A percentile compares a stretch with the other conserved stretches of the same genome.
Evolutionary conservation across 2,797 vertebrate species (phyloP).

Genomic region (Notamacropus eugenii): DNA sequence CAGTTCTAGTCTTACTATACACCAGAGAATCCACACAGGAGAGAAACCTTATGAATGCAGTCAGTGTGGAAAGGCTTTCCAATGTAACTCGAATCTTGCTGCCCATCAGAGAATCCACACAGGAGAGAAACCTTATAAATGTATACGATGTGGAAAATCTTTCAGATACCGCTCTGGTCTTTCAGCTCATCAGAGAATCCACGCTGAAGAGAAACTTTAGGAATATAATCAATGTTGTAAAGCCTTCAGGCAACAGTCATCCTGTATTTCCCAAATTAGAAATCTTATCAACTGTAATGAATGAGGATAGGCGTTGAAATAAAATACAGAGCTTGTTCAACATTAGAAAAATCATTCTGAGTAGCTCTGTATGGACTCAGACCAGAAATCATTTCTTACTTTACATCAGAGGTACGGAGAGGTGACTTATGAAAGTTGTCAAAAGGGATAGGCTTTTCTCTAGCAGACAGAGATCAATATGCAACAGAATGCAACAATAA

Average conservation of each 20-base stretch:
- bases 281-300: not conserved
- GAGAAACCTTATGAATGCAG: not conserved
- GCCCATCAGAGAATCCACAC: not conserved
- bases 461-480: not conserved
- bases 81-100: not conserved
- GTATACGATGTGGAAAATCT: not conserved
- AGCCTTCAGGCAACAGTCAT: not conserved
- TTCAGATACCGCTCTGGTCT: not conserved
- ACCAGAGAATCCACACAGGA: not conserved
- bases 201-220: not conserved
- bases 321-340: not conserved
- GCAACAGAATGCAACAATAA: not conserved
- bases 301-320: not conserved
- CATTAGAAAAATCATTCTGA: not conserved
- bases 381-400: not conserved
- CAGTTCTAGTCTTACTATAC: not conserved
- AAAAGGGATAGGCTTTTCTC: not conserved
- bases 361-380: not conserved
- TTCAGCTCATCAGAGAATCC: not conserved
- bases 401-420: not conserved
- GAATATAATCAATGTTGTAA: not conserved
- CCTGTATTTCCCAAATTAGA: not conserved
- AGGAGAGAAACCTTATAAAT: not conserved
- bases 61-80: conserved; percentile 5
- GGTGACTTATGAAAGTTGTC: not conserved